Conservation (phyloP, 1,140 invertebrate species). For the Archegozetes longisetosus region DNA sequence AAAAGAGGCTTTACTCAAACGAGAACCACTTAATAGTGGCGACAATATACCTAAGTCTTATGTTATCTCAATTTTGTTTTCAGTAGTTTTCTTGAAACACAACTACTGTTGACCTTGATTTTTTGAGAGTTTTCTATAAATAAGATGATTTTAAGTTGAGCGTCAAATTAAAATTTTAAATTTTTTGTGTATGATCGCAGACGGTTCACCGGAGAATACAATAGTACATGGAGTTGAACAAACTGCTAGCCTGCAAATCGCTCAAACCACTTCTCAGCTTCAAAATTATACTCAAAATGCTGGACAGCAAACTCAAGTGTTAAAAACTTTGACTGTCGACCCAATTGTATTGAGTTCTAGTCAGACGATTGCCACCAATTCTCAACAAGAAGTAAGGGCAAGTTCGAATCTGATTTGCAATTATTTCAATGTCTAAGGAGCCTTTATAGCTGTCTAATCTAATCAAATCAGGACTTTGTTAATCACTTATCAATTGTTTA, state of each 20-base stretch:
- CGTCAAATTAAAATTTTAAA: background rate
- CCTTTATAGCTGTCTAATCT: background rate
- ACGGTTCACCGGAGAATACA: slow-evolving; percentile 12
- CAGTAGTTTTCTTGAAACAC: too few species aligned
- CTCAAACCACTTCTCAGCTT: background rate
- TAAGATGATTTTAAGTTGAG: background rate
- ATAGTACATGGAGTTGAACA: background rate
- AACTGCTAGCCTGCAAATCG: background rate
- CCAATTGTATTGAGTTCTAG: background rate
- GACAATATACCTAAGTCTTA: too few species aligned
- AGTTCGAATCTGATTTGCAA: background rate
- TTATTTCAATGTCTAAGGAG: background rate
- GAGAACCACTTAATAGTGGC: too few species aligned
- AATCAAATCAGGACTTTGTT: too few species aligned
- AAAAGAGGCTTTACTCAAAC: too few species aligned
- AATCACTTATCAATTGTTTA: too few species aligned
- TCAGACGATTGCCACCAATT: background rate
- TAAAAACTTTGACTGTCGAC: background rate
- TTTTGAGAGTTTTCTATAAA: background rate
- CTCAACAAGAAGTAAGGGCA: background rate
- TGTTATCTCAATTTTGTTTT: too few species aligned
- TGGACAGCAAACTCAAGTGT: background rate
- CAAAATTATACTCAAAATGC: too few species aligned
- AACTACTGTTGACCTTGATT: too few species aligned
- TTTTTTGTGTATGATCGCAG: background rate